A percentile compares a stretch with the other conserved stretches of the same genome.
Evolutionary conservation across 2,113 vertebrate species (phyloP).

Genomic region (Turnix velox): DNA sequence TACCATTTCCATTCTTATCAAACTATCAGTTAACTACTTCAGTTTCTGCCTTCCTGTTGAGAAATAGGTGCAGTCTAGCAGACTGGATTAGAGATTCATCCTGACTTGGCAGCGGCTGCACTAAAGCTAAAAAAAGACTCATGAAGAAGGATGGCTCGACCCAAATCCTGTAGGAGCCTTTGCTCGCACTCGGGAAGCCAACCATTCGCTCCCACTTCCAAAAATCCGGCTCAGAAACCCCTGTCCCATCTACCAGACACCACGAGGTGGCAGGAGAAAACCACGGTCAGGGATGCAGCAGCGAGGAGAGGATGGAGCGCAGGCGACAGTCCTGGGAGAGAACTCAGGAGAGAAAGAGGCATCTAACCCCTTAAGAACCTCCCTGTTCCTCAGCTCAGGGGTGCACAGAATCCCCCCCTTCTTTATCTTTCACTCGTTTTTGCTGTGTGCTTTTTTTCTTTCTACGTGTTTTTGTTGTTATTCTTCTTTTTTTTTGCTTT

Average conservation of each 20-base stretch:
- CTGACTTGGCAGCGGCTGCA: rapidly evolving
- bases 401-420: not conserved
- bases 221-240: rapidly evolving
- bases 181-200: rapidly evolving
- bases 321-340: no score
- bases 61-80: rapidly evolving
- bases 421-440: not conserved
- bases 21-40: not conserved
- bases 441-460: not conserved
- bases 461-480: no score
- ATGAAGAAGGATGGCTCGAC: rapidly evolving
- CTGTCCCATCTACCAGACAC: not conserved
- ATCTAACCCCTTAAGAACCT: rapidly evolving
- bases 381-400: not conserved
- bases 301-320: no score
- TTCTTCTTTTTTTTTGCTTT: not conserved
- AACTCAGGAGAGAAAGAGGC: rapidly evolving
- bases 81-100: no score
- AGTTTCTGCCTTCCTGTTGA: not conserved
- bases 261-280: constrained; percentile 32
- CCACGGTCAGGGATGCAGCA: not conserved
- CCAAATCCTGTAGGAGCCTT: rapidly evolving
- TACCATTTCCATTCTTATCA: not conserved
- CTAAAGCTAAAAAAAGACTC: rapidly evolving
- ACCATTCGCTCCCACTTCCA: rapidly evolving